A percentile compares a stretch with the other conserved stretches of the same genome.
These are phyloP conservation scores for Crocallis elinguaria DNA, from an alignment of 2,888 invertebrate species.

Conservation along the genomic window DNA sequence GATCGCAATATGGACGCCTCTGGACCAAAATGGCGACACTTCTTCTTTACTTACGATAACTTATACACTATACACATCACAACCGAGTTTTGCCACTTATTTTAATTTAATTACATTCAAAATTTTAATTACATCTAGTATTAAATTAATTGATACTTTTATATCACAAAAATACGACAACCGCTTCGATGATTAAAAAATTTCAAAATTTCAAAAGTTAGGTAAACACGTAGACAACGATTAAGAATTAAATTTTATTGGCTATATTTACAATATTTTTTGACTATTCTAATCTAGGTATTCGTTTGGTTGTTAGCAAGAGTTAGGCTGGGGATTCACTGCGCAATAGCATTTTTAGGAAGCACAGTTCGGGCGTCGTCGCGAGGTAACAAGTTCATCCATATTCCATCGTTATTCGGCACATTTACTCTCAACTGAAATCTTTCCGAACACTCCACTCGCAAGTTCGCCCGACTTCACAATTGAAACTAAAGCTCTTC, in stretches of 20 bases:
- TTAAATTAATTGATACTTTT: slow-evolving; percentile 52
- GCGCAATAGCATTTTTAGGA: slow-evolving; percentile 69
- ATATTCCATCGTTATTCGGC: slow-evolving; percentile 81
- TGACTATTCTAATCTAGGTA: slow-evolving; percentile 34
- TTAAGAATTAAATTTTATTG: slow-evolving; percentile 47
- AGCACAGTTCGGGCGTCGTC: slow-evolving; percentile 69
- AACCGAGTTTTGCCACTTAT: slow-evolving; percentile 83
- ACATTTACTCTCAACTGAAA: slow-evolving; percentile 74
- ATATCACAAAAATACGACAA: slow-evolving; percentile 85
- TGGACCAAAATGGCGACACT: slow-evolving; percentile 25
- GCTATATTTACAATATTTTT: slow-evolving; percentile 60
- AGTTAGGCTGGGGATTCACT: slow-evolving; percentile 52
- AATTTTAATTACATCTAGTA: slow-evolving; percentile 36
- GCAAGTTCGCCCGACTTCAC: slow-evolving; percentile 73
- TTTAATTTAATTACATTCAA: slow-evolving; percentile 54
- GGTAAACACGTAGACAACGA: slow-evolving; percentile 73
- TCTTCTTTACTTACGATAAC: slow-evolving; percentile 67
- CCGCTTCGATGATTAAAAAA: slow-evolving; percentile 80
- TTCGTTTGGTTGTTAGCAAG: slow-evolving; percentile 39
- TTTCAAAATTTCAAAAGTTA: slow-evolving; percentile 64
- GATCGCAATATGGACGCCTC: neutral
- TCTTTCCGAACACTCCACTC: slow-evolving; percentile 62
- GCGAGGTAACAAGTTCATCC: slow-evolving; percentile 66
- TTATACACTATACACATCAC: slow-evolving; percentile 82
- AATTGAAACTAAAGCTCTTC: slow-evolving; percentile 60